Evolutionary conservation across 2,797 vertebrate species (phyloP).

Genomic region (Crotalus adamanteus): DNA sequence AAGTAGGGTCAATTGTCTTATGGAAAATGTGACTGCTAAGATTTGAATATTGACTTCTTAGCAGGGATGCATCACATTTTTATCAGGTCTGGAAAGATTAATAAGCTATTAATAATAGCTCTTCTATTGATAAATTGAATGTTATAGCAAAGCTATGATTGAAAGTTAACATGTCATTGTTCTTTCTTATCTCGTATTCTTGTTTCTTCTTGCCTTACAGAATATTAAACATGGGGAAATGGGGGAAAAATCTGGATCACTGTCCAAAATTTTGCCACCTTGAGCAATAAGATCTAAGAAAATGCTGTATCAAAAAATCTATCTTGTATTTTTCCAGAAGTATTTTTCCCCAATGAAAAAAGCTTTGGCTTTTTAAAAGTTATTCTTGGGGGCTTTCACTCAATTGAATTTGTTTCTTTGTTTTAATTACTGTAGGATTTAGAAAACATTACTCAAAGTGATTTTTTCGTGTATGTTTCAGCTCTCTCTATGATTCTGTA

Average conservation of each 20-base stretch:
- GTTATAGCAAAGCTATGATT: background rate
- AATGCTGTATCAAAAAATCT: background rate
- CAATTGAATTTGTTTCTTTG: background rate
- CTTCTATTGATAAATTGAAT: background rate
- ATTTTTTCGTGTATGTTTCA: background rate
- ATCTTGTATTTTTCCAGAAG: background rate
- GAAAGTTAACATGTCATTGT: background rate
- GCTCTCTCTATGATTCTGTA: background rate
- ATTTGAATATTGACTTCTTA: background rate
- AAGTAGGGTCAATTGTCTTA: background rate
- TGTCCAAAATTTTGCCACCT: background rate
- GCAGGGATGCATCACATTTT: background rate
- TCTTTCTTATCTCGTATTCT: background rate
- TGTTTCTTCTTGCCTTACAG: background rate
- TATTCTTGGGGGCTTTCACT: background rate
- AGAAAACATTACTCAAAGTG: background rate
- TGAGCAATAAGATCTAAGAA: background rate
- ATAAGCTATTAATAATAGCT: background rate
- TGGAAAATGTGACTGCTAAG: background rate
- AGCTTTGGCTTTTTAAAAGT: background rate
- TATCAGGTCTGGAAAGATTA: background rate
- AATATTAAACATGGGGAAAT: background rate
- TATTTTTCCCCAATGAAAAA: background rate
- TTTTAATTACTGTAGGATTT: background rate
- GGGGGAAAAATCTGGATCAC: background rate